Evolutionary conservation across 2,113 vertebrate genomes (phyloP), one percentile per base, ranked within the genome.

Genomic region (Plecotus auritus): DNA sequence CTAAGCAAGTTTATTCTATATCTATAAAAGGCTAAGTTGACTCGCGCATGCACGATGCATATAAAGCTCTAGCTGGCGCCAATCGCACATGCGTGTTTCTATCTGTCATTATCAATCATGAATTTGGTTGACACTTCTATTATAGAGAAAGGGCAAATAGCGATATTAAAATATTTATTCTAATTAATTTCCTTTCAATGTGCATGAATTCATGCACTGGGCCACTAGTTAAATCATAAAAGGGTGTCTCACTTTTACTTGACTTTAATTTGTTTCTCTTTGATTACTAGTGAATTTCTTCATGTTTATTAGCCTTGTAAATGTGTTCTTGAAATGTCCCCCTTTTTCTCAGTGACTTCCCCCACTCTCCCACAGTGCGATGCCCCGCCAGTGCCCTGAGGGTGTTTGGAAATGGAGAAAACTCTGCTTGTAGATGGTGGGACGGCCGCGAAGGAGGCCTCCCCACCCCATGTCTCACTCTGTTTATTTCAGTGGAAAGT

Each of bases 191-290:
- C 26, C 59, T 61, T 61, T 61, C 26, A 12, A 61, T 61, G 59
- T 61, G 59, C 59, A 61, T 26, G 26, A 61, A 61, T 61, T 61
- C 10, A 0, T 61, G 26, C 59, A 61, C 26, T 26, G 9, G 23
- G 59, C 59, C 59, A 61, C 59, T 61, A 61, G 23, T 56, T 40
- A 35, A 37, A 67, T 77, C 66, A 80, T 37, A 51, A 76, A 72
- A 22, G 35, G 22, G 12, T 23, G 6, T 22, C 70, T 59, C 70
- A 12, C 83, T 66, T 49, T 81, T 37, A 37, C 59, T 85, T 81
- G 59, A 56, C 28, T 86, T 54, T 72, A 51, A 64, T 88, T 85
- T 86, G 35, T 35, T 61, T 73, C 18, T 64, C 30, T 74, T 80
- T 26, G 4, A 22, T 82, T 59, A 20, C 51, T 73, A 16, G 3